A percentile compares a stretch with the other conserved stretches of the same genome.
Evolutionary conservation across 2,797 vertebrate species (phyloP).

Genomic region (Paedocypris micromegethes): DNA sequence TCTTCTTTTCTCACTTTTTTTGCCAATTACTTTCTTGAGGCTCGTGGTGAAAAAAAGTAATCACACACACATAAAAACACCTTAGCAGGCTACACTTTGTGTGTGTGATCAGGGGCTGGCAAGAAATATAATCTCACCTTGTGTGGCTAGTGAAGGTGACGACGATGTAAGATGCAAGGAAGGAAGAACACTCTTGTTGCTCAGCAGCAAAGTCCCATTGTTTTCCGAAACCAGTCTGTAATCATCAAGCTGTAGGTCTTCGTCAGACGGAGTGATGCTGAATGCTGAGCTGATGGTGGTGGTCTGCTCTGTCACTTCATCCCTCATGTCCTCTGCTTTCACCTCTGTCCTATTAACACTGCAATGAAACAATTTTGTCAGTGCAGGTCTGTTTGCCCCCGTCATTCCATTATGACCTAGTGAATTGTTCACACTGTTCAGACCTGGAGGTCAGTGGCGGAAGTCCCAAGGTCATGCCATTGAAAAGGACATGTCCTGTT

Average conservation of each 20-base stretch:
- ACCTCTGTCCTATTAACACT: slow-evolving; percentile 74
- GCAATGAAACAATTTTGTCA: slow-evolving; percentile 74
- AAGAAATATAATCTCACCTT: slow-evolving; percentile 39
- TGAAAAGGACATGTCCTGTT: slow-evolving; percentile 65
- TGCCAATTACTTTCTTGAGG: no score
- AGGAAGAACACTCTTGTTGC: slow-evolving; percentile 30
- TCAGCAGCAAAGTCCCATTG: slow-evolving; percentile 71
- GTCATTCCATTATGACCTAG: slow-evolving; percentile 77
- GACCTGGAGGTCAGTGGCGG: slow-evolving; percentile 79
- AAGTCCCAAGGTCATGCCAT: slow-evolving; percentile 78
- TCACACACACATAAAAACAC: no score
- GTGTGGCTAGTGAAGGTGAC: slow-evolving; percentile 26
- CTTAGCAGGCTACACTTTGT: no score
- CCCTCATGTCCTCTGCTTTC: slow-evolving; percentile 79
- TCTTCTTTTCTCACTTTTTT: no score
- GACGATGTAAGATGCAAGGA: slow-evolving; percentile 35
- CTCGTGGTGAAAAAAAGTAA: no score
- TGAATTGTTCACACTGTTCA: slow-evolving; percentile 66
- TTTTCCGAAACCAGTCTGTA: slow-evolving; percentile 79
- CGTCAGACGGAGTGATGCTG: slow-evolving; percentile 64
- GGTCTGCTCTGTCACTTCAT: slow-evolving; percentile 67
- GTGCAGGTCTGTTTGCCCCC: slow-evolving; percentile 77
- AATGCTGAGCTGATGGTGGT: slow-evolving; percentile 80
- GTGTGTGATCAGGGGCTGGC: no score
- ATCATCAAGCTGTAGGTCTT: slow-evolving; percentile 83